Percentiles rank a stretch among this genome's conserved stretches.
These are phyloP conservation scores for Pachyramphus minor DNA, from an alignment of 2,113 vertebrate genomes.

Conservation along the genomic window DNA sequence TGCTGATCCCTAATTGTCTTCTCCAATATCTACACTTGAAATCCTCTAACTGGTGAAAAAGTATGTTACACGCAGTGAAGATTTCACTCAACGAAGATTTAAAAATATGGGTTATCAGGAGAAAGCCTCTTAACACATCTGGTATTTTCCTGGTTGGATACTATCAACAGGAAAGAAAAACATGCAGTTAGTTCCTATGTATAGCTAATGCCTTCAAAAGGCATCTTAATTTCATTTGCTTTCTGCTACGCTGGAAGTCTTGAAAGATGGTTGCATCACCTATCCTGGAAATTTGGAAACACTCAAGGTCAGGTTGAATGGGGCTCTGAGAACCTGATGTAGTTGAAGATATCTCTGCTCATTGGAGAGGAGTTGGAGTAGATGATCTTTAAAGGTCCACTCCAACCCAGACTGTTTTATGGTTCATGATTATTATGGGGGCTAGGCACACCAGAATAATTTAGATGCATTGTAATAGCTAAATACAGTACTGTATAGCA, in stretches of 20 bases:
- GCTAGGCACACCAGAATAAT: background rate
- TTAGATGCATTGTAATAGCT: background rate
- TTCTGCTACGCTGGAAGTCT: background rate
- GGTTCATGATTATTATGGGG: background rate
- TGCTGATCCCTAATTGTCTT: background rate
- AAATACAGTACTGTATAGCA: background rate
- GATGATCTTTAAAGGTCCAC: background rate
- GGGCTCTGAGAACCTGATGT: background rate
- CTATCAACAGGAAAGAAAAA: background rate
- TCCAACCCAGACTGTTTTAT: background rate
- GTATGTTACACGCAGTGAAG: background rate
- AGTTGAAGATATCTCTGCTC: background rate
- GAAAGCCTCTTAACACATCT: background rate
- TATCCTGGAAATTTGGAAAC: background rate
- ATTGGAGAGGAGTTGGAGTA: background rate
- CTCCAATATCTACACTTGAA: background rate
- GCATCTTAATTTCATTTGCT: background rate
- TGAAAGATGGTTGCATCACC: background rate
- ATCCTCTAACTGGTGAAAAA: background rate
- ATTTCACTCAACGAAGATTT: background rate
- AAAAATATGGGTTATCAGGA: background rate
- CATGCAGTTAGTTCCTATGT: background rate
- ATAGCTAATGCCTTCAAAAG: background rate
- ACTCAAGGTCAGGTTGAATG: background rate
- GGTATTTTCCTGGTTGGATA: background rate